These are phyloP conservation scores for Mongoloraphidia duomilia DNA, from an alignment of 2,888 invertebrate species.

Conservation along the genomic window DNA sequence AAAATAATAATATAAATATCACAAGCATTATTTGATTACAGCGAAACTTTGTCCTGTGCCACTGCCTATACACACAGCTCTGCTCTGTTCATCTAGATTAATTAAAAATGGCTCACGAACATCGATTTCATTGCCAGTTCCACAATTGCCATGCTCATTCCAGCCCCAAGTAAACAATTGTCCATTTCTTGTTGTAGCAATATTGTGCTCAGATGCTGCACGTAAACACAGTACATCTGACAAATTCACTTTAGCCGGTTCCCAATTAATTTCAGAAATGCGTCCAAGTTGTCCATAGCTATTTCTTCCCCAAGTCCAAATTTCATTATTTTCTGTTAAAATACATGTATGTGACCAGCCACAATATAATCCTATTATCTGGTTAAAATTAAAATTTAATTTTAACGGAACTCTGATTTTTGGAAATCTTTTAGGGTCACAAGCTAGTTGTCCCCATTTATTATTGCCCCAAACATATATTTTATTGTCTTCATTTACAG, in stretches of 20 bases:
- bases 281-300: slow-evolving; percentile 64
- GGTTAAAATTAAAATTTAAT: slow-evolving; percentile 30
- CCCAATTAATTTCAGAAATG: slow-evolving; percentile 31
- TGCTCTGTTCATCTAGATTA: slow-evolving; percentile 14
- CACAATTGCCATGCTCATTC: slow-evolving; percentile 84
- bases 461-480: slow-evolving; percentile 72
- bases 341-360: slow-evolving; percentile 72
- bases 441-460: slow-evolving; percentile 62
- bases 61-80: slow-evolving; percentile 26
- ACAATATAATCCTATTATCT: slow-evolving; percentile 38
- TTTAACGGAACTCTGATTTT: slow-evolving; percentile 38
- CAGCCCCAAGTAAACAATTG: slow-evolving; percentile 70
- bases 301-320: slow-evolving; percentile 70
- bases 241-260: slow-evolving; percentile 31
- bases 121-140: slow-evolving; percentile 40
- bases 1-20: not conserved
- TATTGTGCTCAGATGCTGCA: slow-evolving; percentile 67
- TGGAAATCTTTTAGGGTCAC: slow-evolving; percentile 35
- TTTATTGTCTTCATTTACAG: slow-evolving; percentile 38
- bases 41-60: slow-evolving; percentile 39
- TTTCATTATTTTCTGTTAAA: slow-evolving; percentile 42
- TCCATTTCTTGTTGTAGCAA: slow-evolving; percentile 50
- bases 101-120: slow-evolving; percentile 31
- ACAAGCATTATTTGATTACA: slow-evolving; percentile 24
- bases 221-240: slow-evolving; percentile 40